Evolutionary conservation across 2,113 vertebrate species (phyloP), one percentile per base, ranked within the genome.

Genomic region (Desmodus rotundus): DNA sequence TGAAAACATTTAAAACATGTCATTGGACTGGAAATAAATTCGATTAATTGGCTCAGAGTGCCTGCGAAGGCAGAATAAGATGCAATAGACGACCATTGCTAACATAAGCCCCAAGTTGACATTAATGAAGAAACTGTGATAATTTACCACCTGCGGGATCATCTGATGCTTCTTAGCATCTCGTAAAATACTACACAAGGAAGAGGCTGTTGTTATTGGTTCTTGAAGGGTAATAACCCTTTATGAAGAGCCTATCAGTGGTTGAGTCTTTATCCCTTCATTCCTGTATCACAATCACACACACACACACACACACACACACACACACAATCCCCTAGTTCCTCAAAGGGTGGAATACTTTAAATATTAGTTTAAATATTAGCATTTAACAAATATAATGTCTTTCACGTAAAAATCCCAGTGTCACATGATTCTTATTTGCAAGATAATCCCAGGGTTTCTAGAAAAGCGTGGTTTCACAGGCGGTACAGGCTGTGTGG

Each of bases 111-210:
- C 81, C n/a, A 41, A 91, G 61, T 52, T 88, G 68, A 92, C 80
- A 87, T 74, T 54, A 43, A 63, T 97, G 92, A 93, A 87, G 97
- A 93, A 91, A 61, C 87, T 88, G 13, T 91, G 80, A 65, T 76
- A 74, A 96, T 92, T 97, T 90, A 33, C 96, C 92, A 92, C 89
- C 96, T 96, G 95, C 73, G 56, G 80, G 68, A 31, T 95, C 83
- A 96, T 38, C 67, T 90, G 80, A 88, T 81, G 74, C 50, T 86
- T 96, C 81, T 91, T 47, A 90, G 36, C 47, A 38, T 76, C 38
- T 33, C 26, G 1, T 58, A 87, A 81, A 50, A 54, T 26, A 10
- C 41, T 61, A 5, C 9, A 41, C 68, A 78, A 76, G 73, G 63
- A 67, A 77, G 45, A n/a, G 38, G 36, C 28, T 76, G 56, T 73